These are phyloP conservation scores for Leucoptera coffeella DNA, from an alignment of 2,888 invertebrate species.

Conservation along the genomic window DNA sequence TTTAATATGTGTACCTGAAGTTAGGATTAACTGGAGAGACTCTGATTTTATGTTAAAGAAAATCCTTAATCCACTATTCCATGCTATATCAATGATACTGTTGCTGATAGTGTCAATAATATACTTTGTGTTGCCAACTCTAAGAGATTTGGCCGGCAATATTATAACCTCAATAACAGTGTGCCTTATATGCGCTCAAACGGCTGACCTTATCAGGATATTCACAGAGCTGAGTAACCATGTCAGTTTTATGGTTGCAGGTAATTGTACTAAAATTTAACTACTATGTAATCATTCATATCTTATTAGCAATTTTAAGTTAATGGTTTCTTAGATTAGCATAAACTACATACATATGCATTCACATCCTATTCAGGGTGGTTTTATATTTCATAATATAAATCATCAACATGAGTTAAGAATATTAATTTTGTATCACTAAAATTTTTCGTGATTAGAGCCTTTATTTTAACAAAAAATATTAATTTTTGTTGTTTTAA, in stretches of 20 bases:
- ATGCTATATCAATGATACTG: constrained; percentile 65
- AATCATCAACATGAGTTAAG: too few relatives aligned
- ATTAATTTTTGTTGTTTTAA: too few relatives aligned
- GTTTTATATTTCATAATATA: too few relatives aligned
- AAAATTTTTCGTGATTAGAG: too few relatives aligned
- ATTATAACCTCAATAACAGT: constrained; percentile 76
- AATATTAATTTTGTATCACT: too few relatives aligned
- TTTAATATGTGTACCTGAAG: constrained; percentile 66
- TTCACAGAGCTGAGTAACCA: constrained; percentile 77
- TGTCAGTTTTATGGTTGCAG: constrained; percentile 73
- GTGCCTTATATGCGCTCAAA: constrained; percentile 71
- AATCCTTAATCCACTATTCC: constrained; percentile 71
- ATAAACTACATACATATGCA: too few relatives aligned
- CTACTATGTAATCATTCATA: too few relatives aligned
- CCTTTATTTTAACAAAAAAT: too few relatives aligned
- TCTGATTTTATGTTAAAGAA: constrained; percentile 68
- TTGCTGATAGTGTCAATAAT: constrained; percentile 68
- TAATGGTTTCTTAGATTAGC: too few relatives aligned
- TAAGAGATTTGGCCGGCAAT: constrained; percentile 77
- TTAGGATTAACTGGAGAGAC: constrained; percentile 65
- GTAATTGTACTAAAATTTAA: too few relatives aligned
- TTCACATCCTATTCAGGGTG: too few relatives aligned
- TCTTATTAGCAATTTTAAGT: too few relatives aligned
- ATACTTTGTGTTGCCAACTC: constrained; percentile 76
- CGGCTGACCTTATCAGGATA: constrained; percentile 70